Conservation (phyloP, 2,797 vertebrate species). For the Nasua narica region DNA sequence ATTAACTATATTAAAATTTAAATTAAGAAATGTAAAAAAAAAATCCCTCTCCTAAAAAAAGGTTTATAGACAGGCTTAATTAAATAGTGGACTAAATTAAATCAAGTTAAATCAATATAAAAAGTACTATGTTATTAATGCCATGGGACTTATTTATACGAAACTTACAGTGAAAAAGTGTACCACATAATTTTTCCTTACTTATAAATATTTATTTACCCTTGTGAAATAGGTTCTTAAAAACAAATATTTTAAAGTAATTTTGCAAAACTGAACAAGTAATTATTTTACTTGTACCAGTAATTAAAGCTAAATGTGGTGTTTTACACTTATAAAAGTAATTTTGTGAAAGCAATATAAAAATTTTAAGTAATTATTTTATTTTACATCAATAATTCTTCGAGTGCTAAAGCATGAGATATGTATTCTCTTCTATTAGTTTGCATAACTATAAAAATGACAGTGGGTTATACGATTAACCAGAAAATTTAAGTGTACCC, state of each 20-base stretch:
- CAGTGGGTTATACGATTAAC: background rate
- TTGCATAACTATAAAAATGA: background rate
- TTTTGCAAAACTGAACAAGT: slow-evolving; percentile 15
- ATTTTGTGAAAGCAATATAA: background rate
- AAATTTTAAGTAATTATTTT: slow-evolving; percentile 20
- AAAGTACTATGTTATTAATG: slow-evolving; percentile 4
- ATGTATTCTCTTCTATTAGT: background rate
- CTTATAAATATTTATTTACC: slow-evolving; percentile 47
- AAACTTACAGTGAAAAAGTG: background rate
- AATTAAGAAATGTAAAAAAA: background rate
- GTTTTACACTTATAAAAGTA: background rate
- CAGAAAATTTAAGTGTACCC: background rate
- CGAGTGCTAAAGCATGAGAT: background rate
- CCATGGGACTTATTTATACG: background rate
- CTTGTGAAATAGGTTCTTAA: background rate
- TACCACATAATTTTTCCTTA: background rate
- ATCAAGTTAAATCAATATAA: background rate
- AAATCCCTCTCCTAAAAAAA: background rate
- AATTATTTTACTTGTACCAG: slow-evolving; percentile 20
- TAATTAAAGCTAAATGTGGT: slow-evolving; percentile 21
- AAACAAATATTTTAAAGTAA: slow-evolving; percentile 47
- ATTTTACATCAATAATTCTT: background rate
- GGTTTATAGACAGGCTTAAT: background rate
- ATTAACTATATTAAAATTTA: background rate
- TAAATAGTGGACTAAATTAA: slow-evolving; percentile 12